Base-by-base conservation (phyloP, 2,797 vertebrate genomes). In the Danio albolineatus region DNA sequence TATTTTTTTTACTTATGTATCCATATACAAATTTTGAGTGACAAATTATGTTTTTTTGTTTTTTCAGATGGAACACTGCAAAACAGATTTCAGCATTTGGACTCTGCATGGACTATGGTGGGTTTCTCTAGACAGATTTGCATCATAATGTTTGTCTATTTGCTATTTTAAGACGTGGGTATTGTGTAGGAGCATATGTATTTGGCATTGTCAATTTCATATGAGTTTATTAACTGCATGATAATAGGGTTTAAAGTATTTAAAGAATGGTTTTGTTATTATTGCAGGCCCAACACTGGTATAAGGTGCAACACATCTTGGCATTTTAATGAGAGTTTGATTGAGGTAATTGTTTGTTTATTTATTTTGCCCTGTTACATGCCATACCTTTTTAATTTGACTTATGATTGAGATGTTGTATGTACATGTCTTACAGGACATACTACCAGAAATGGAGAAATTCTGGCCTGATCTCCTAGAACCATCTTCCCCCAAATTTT, bases 101-200 rank as follows among this genome's bases (percentile, higher is more conserved):
- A 92, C 93, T 53, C 67, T 95, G 14, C 94, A 95, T 86, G 94
- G 94, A 83, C 89, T 95, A 49, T 95, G 94, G 94, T 95, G 87
- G 73, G 89, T 60, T 19, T 67, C 46, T 43, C 39, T 16, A 44
- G 56, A 48, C 28, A 44, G 14, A 59, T 59, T 12, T 36, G 10
- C 56, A 1, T 36, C 10, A 60, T 44, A 70, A 39, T 48, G 19
- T 38, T 69, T 51, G 14, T 69, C 16, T 17, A 36, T 56, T 46
- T 43, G 1, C 9, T 48, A 10, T 54, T 73, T 36, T 49, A 13
- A 67, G 19, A 13, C 9, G 8, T 39, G 62, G 16, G 4, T 41
- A 14, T n/a, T 17, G 3, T 2, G 6, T 38, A 6, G 10, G 28
- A 6, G 13, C 28, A 36, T 36, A 60, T 36, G 28, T 60, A 38